Evolutionary conservation across 2,888 invertebrate genomes (phyloP).

Genomic region (Acleris cristana): DNA sequence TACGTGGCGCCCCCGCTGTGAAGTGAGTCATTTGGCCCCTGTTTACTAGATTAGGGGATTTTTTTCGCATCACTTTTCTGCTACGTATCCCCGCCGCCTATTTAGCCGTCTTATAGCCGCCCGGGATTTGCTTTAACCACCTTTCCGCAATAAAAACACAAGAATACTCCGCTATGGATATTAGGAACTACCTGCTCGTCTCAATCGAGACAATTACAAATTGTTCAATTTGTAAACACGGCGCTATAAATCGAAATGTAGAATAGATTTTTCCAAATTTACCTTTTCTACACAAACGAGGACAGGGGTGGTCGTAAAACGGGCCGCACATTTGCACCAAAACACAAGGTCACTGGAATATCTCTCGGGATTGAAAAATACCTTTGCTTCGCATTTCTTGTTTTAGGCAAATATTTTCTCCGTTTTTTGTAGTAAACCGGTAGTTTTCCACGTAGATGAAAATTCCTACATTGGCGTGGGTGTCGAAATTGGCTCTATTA

Average conservation of each 20-base stretch:
- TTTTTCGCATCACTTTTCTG: conserved; percentile 76
- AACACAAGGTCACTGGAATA: conserved; percentile 65
- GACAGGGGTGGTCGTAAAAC: conserved; percentile 68
- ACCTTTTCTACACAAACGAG: conserved; percentile 62
- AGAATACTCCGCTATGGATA: conserved; percentile 11
- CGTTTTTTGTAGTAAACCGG: conserved; percentile 16
- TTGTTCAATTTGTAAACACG: conserved; percentile 48
- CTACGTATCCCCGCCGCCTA: conserved; percentile 55
- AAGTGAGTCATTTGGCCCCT: conserved; percentile 82
- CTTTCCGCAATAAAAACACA: conserved; percentile 14
- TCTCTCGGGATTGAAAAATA: conserved; percentile 68
- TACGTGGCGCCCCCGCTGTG: conserved; percentile 72
- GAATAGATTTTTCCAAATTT: conserved; percentile 65
- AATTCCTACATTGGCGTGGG: too few species aligned
- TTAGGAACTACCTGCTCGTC: not conserved
- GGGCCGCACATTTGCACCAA: conserved; percentile 58
- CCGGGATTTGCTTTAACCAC: conserved; percentile 30
- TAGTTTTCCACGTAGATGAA: not conserved
- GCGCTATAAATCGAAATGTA: conserved; percentile 67
- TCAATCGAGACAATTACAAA: too few species aligned
- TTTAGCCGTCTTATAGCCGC: conserved; percentile 67
- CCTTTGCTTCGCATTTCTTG: conserved; percentile 48
- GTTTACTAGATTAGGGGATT: conserved; percentile 83
- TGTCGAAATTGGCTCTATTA: too few species aligned
- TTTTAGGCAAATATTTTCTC: conserved; percentile 27